These are phyloP conservation scores for Fragum sueziense DNA, from an alignment of 2,888 invertebrate species.

Conservation along the genomic window DNA sequence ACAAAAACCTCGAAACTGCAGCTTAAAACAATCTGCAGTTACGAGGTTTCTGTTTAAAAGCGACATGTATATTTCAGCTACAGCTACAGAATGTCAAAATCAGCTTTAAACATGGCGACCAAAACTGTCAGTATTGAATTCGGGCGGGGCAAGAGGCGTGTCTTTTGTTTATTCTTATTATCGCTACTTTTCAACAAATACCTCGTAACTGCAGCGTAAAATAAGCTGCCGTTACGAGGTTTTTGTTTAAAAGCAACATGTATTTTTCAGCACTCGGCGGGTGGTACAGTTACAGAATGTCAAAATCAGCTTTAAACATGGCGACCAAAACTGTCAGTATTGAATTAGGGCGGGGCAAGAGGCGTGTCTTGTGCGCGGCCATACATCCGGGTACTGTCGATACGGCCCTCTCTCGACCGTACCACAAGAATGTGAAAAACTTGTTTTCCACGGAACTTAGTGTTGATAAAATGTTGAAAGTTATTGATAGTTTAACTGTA, in stretches of 20 bases:
- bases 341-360: slow-evolving; percentile 70
- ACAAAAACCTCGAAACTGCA: too few relatives aligned
- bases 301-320: slow-evolving; percentile 77
- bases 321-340: slow-evolving; percentile 74
- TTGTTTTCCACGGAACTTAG: slow-evolving; percentile 71
- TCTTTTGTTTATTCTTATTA: too few relatives aligned
- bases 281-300: slow-evolving; percentile 76
- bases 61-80: too few relatives aligned
- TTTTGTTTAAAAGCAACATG: too few relatives aligned
- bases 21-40: too few relatives aligned
- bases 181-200: too few relatives aligned
- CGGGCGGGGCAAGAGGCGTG: slow-evolving; percentile 67
- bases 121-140: slow-evolving; percentile 75
- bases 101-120: slow-evolving; percentile 77
- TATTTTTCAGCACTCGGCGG: slow-evolving; percentile 76
- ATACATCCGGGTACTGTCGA: slow-evolving; percentile 77
- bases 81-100: slow-evolving; percentile 75
- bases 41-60: too few relatives aligned
- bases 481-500: slow-evolving; percentile 68
- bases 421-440: slow-evolving; percentile 74
- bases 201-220: too few relatives aligned
- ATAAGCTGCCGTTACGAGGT: too few relatives aligned
- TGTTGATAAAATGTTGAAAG: slow-evolving; percentile 67
- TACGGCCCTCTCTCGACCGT: slow-evolving; percentile 74
- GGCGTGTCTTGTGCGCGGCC: slow-evolving; percentile 69